phyloP scores from a whole-genome alignment of 2,888 invertebrate species.

The Hirtodrosophila histrioides region DNA sequence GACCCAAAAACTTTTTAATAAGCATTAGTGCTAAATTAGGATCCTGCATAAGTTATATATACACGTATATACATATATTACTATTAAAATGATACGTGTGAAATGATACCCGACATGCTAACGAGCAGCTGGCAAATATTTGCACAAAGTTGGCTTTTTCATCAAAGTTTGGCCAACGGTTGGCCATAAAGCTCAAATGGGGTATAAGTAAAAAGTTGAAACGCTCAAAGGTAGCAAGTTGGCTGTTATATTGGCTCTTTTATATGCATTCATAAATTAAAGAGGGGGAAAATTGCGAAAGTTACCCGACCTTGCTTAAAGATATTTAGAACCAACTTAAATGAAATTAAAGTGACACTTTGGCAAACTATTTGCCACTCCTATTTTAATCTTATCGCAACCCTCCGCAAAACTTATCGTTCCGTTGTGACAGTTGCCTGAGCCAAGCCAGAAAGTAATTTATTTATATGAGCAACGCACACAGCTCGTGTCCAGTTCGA shows the following conservation, averaged over 20 bases:
- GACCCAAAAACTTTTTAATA: conserved; percentile 62
- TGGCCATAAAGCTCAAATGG: conserved; percentile 22
- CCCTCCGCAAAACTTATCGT: too few species aligned
- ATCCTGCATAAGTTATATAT: conserved; percentile 28
- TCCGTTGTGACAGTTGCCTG: background rate
- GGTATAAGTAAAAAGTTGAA: conserved; percentile 1
- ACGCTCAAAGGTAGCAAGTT: background rate
- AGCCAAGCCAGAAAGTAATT: conserved; percentile 13
- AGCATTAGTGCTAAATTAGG: conserved; percentile 54
- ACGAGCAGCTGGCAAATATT: conserved; percentile 60
- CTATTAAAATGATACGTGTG: conserved; percentile 35
- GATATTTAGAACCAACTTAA: conserved; percentile 7
- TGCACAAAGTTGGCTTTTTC: conserved; percentile 54
- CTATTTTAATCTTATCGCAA: background rate
- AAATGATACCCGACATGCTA: conserved; percentile 48
- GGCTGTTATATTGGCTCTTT: conserved; percentile 16
- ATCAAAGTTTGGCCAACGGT: conserved; percentile 39
- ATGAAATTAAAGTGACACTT: background rate
- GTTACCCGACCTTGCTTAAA: background rate
- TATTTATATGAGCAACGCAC: conserved; percentile 19
- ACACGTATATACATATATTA: background rate
- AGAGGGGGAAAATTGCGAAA: background rate
- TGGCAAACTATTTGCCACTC: conserved; percentile 1
- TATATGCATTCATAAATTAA: conserved; percentile 1
- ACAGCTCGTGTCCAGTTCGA: conserved; percentile 29